These are phyloP conservation scores for Drosophila recens DNA, from an alignment of 2,888 invertebrate species.

Conservation along the genomic window DNA sequence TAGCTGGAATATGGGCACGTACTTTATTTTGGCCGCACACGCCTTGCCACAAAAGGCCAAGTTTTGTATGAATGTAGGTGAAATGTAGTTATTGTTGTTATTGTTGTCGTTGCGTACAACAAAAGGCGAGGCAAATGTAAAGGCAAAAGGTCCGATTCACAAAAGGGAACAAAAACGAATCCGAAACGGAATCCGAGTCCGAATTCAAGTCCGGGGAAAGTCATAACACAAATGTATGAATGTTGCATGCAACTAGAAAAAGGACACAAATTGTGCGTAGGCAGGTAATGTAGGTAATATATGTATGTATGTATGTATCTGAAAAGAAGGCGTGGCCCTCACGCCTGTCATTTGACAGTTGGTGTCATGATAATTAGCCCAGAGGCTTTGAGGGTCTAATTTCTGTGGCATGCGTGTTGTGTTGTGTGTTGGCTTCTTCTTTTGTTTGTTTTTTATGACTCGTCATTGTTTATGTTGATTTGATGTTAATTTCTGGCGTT, in stretches of 20 bases:
- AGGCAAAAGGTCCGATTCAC: constrained; percentile 26
- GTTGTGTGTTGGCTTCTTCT: constrained; percentile 58
- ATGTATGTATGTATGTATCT: constrained; percentile 8
- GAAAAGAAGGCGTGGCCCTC: constrained; percentile 62
- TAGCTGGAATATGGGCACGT: constrained; percentile 77
- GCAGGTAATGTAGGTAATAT: constrained; percentile 22
- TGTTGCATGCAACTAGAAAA: constrained; percentile 41
- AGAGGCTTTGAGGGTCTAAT: constrained; percentile 55
- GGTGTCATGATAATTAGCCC: constrained; percentile 79
- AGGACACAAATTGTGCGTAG: constrained; percentile 44
- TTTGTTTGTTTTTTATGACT: constrained; percentile 60
- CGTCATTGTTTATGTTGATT: constrained; percentile 78
- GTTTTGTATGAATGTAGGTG: constrained; percentile 58
- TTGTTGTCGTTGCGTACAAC: constrained; percentile 33
- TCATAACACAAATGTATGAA: constrained; percentile 66
- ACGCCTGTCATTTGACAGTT: constrained; percentile 69
- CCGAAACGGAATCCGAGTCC: neutral
- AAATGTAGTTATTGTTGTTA: constrained; percentile 30
- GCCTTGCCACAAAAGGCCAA: constrained; percentile 76
- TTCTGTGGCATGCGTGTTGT: constrained; percentile 67
- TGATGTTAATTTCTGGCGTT: constrained; percentile 72
- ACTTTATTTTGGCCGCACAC: constrained; percentile 67
- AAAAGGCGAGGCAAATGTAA: constrained; percentile 58
- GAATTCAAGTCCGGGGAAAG: constrained; percentile 50
- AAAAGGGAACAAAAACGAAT: constrained; percentile 28